Evolutionary conservation across 2,888 invertebrate genomes (phyloP), one percentile per base, ranked within the genome.

Genomic region (Temnothorax unifasciatus): DNA sequence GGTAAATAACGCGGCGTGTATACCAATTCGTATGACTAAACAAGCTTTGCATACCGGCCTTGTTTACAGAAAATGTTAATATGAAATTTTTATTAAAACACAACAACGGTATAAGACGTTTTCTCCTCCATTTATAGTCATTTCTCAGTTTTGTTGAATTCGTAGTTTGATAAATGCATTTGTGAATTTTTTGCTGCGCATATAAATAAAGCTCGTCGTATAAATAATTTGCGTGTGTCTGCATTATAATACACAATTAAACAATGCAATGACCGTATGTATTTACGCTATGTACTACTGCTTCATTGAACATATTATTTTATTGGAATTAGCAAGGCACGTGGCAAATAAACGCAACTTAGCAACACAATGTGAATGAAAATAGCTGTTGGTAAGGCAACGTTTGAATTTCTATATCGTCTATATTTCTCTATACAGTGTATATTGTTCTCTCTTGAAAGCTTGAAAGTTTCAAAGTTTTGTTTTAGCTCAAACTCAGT

Each of bases 1-100:
- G 1, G 73, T 73, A 81, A 81, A 81, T 81, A 81, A 81, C 59
- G 64, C 21, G 63, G 38, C 18, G 71, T 79, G 18, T 57, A 68
- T 57, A 68, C 41, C 29, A 73, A 73, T 73, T 73, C 47, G 18
- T 15, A 71, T 54, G 34, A 59, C 57, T 18, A 77, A 77, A 77
- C 77, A 77, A 69, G 69, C 41, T 29, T 68, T 41, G 25, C 52
- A 68, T 68, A 68, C 68, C 54, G 29, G n/a, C 29, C 38, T 29
- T n/a, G 13, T 57, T 69, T 38, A 38, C 18, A 18, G n/a, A 13
- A 41, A 66, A 76, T 41, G 18, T 38, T 25, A 47, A 25, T 64
- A 41, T 41, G 21, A 41, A 64, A 41, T 64, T 13, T 25, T 9
- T 2, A 44, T 54, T 44, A n/a, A 38, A 69, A 57, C n/a, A 47